Conservation (phyloP, 2,888 invertebrate species). For the Ornithoptera alexandrae region DNA sequence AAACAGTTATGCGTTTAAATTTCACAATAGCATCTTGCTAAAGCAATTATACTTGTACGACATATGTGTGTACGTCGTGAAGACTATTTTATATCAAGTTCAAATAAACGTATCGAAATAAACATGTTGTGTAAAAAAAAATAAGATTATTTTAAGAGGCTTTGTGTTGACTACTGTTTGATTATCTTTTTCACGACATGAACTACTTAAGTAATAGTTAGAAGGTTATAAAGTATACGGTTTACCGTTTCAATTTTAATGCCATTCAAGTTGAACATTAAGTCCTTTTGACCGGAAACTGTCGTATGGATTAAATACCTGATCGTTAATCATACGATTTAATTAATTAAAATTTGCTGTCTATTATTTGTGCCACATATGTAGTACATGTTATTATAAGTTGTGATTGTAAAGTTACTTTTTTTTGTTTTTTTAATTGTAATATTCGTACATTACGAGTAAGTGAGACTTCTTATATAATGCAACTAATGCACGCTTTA, state of each 20-base stretch:
- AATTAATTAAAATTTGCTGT: not conserved
- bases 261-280: constrained; percentile 3
- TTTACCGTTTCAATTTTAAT: constrained; percentile 10
- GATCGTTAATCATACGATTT: not conserved
- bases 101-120: constrained; percentile 32
- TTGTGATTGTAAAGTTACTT: too few species aligned
- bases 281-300: constrained; percentile 1
- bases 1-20: constrained; percentile 15
- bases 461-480: too few species aligned
- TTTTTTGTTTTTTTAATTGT: too few species aligned
- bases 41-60: constrained; percentile 17
- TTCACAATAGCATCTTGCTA: constrained; percentile 20
- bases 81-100: constrained; percentile 26
- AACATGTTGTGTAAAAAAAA: constrained; percentile 41
- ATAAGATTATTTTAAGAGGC: constrained; percentile 24
- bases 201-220: constrained; percentile 22
- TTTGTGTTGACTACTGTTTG: constrained; percentile 40
- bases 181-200: constrained; percentile 50
- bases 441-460: too few species aligned
- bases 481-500: too few species aligned
- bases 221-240: constrained; percentile 5
- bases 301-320: not conserved
- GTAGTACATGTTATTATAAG: not conserved
- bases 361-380: not conserved
- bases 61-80: constrained; percentile 18